Percentiles rank a stretch among this genome's conserved stretches.
These are phyloP conservation scores for Didymodactylos carnosus DNA, from an alignment of 2,888 invertebrate species.

Conservation along the genomic window DNA sequence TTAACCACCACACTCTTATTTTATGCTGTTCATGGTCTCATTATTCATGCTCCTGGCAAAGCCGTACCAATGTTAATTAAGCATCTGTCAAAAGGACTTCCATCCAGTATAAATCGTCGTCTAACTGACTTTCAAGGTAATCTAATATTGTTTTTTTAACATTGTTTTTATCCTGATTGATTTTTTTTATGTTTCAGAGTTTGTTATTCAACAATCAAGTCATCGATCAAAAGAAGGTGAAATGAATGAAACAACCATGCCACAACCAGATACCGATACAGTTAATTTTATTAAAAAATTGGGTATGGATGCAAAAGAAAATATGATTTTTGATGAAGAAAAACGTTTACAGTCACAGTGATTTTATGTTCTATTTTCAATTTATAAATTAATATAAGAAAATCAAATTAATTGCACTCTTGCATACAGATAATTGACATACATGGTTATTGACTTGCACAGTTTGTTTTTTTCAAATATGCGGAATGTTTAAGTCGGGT, in stretches of 20 bases:
- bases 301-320: background rate
- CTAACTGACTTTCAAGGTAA: background rate
- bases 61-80: conserved; percentile 62
- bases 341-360: too few species aligned
- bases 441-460: too few species aligned
- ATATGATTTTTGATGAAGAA: background rate
- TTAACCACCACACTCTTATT: conserved; percentile 45
- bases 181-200: background rate
- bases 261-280: background rate
- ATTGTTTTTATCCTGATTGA: too few species aligned
- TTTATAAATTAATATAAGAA: too few species aligned
- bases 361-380: too few species aligned
- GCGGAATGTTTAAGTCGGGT: background rate
- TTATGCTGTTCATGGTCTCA: conserved; percentile 49
- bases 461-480: too few species aligned
- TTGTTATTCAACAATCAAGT: background rate
- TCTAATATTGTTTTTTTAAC: background rate
- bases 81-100: conserved; percentile 39
- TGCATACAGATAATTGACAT: too few species aligned
- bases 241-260: background rate
- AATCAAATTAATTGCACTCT: too few species aligned
- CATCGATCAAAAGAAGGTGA: too few species aligned
- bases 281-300: background rate
- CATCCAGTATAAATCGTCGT: background rate
- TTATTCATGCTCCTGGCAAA: conserved; percentile 76